A percentile compares a stretch with the other conserved stretches of the same genome.
Conservation (phyloP, 2,797 vertebrate genomes). For the Lagodon rhomboides region DNA sequence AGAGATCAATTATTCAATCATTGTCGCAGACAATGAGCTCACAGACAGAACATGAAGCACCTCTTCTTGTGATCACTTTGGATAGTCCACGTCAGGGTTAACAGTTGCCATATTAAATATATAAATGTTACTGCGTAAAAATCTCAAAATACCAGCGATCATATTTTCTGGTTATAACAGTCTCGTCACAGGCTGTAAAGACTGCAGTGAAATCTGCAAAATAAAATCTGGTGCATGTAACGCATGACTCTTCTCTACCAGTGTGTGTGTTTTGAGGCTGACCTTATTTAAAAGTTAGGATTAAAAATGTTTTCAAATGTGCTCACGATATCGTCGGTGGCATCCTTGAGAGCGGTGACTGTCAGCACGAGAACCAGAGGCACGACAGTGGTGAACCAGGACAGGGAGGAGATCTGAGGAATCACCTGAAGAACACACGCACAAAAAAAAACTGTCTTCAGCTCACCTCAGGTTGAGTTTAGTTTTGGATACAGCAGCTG, state of each 20-base stretch:
- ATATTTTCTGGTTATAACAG: background rate
- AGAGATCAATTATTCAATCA: background rate
- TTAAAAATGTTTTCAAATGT: background rate
- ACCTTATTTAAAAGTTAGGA: background rate
- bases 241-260: background rate
- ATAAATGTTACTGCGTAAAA: background rate
- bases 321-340: constrained; percentile 93
- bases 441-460: constrained; percentile 24
- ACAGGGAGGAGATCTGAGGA: constrained; percentile 91
- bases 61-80: background rate
- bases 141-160: too few species aligned
- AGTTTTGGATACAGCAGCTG: too few species aligned
- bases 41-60: background rate
- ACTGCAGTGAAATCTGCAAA: background rate
- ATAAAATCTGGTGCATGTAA: background rate
- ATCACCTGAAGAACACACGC: constrained; percentile 71
- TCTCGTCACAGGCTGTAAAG: background rate
- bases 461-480: background rate
- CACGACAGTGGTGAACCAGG: constrained; percentile 96
- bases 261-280: background rate
- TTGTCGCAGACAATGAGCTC: background rate
- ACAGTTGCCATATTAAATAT: background rate
- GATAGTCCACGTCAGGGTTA: background rate
- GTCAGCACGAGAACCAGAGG: constrained; percentile 92
- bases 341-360: constrained; percentile 95